Evolutionary conservation across 2,888 invertebrate genomes (phyloP).

Genomic region (Cryptosula pallasiana): DNA sequence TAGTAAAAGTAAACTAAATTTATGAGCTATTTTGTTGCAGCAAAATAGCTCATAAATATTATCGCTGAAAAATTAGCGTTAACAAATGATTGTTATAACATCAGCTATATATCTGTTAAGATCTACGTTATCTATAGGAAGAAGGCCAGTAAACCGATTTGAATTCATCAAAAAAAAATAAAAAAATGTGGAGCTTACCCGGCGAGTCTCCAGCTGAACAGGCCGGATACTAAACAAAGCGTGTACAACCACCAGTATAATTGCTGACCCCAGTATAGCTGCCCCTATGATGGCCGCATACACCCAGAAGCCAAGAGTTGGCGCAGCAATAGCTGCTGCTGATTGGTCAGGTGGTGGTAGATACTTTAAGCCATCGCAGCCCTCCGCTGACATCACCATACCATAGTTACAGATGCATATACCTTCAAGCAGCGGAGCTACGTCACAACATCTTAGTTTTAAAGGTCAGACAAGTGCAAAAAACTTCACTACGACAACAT

Average conservation of each 20-base stretch:
- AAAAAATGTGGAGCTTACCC: not conserved
- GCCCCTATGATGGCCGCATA: conserved; percentile 5
- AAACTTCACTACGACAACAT: not conserved
- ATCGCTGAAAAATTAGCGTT: no score
- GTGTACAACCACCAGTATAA: not conserved
- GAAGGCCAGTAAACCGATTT: no score
- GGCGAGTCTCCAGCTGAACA: not conserved
- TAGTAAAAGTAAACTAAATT: no score
- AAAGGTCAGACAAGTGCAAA: no score
- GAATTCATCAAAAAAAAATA: not conserved
- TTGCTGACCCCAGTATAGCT: not conserved
- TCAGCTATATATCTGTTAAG: no score
- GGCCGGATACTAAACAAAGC: not conserved
- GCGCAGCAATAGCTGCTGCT: not conserved
- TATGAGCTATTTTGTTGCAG: no score
- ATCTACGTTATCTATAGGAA: no score
- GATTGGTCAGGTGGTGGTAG: not conserved
- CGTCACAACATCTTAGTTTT: no score
- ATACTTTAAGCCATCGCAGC: conserved; percentile 1
- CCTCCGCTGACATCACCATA: conserved; percentile 2
- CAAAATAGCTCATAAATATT: no score
- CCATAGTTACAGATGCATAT: conserved; percentile 15
- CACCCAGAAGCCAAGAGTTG: conserved; percentile 5
- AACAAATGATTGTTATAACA: no score
- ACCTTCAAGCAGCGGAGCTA: no score